Evolutionary conservation across 2,113 vertebrate genomes (phyloP), one percentile per base, ranked within the genome.

Genomic region (Butorides virescens): DNA sequence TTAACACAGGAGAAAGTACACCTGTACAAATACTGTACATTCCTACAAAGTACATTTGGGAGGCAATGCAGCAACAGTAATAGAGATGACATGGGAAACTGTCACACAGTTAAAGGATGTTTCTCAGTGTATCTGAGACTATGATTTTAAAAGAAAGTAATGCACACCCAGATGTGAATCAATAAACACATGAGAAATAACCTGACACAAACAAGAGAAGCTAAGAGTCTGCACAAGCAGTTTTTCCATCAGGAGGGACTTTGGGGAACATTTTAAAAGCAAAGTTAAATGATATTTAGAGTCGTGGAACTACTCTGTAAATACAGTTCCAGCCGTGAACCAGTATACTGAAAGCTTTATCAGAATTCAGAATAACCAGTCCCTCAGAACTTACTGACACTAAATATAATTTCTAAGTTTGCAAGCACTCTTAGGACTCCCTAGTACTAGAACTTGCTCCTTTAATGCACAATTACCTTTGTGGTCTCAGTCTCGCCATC

Each of bases 401-500:
- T 9, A 70, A 18, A 5, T 46, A 52, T 32, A 3, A 74, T 30
- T 62, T 67, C 14, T 29, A 86, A 86, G 42, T 39, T 86, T 53
- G 13, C 42, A 83, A 39, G 22, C 50, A 19, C 49, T 84, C 30
- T 42, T 68, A 79, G 36, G 23, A 53, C 7, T 50, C 32, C 27
- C 27, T 4, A 32, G 25, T 12, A 85, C 17, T 47, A 79, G 30
- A 79, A 75, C 17, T 27, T 32, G 36, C 15, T 81, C 34, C 23
- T 67, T 77, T 75, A 68, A 71, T 2, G n/a, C n/a, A 67, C 30
- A 86, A 17, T 96, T 97, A 99, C 99, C 98, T 99, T 97, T 98
- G 99, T 7, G 99, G 99, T 71, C 98, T 98, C 93, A 99, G 95
- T 30, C 98, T 98, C 11, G 99, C 99, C 89, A 98, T 96, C 76